Conservation (phyloP, 1,140 invertebrate species). For the Heliconius nattereri region DNA sequence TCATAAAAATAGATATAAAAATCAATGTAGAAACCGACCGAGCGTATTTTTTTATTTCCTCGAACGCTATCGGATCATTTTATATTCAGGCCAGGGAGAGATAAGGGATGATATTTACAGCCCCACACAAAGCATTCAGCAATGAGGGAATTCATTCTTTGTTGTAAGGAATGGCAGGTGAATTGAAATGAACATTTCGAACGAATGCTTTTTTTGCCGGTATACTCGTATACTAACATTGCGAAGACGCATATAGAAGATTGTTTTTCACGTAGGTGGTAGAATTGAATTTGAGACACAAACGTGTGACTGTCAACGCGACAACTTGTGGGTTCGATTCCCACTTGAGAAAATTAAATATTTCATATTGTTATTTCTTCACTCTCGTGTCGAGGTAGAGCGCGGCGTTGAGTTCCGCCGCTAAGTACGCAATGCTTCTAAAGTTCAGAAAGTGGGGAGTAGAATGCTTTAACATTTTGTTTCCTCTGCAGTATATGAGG, state of each 20-base stretch:
- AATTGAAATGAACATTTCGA: conserved; percentile 28
- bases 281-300: not conserved
- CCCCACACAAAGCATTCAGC: conserved; percentile 30
- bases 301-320: too few species aligned
- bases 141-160: conserved; percentile 27
- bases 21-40: conserved; percentile 12
- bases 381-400: too few species aligned
- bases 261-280: conserved; percentile 5
- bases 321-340: too few species aligned
- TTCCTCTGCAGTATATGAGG: too few species aligned
- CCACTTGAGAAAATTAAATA: too few species aligned
- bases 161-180: conserved; percentile 25
- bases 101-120: conserved; percentile 34
- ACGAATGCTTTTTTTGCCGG: conserved; percentile 8
- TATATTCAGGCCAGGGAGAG: conserved; percentile 23
- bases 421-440: too few species aligned
- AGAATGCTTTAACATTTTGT: too few species aligned
- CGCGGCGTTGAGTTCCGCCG: too few species aligned
- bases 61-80: conserved; percentile 29
- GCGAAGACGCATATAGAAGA: not conserved
- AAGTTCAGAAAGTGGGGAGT: too few species aligned
- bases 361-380: too few species aligned
- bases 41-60: conserved; percentile 22
- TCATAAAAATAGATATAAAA: conserved; percentile 11
- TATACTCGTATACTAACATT: not conserved